A percentile compares a stretch with the other conserved stretches of the same genome.
phyloP scores from a whole-genome alignment of 2,113 vertebrate genomes.

The Pteropus alecto region DNA sequence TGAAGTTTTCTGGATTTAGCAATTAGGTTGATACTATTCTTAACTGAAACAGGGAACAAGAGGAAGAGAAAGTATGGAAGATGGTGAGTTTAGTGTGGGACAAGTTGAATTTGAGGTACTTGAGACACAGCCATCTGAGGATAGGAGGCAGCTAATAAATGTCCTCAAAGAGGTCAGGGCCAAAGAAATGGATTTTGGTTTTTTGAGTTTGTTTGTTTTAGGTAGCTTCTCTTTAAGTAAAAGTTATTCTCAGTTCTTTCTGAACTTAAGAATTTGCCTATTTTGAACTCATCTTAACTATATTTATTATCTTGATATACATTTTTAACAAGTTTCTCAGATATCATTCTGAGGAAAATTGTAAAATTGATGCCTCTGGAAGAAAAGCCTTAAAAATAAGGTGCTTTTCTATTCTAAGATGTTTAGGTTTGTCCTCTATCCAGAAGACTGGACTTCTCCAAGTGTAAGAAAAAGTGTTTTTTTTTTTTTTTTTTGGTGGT shows the following conservation, averaged over 20 bases:
- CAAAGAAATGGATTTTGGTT: not conserved
- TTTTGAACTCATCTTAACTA: not conserved
- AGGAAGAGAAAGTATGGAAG: not conserved
- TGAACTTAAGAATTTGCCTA: not conserved
- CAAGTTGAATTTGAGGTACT: not conserved
- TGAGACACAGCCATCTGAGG: not conserved
- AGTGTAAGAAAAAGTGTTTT: not conserved
- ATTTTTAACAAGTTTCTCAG: constrained; percentile 1
- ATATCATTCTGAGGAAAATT: not conserved
- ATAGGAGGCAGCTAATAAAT: not conserved
- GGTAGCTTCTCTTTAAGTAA: not conserved
- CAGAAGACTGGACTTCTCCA: not conserved
- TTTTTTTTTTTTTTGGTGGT: not conserved
- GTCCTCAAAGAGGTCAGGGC: not conserved
- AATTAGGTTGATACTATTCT: not conserved
- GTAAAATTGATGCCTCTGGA: not conserved
- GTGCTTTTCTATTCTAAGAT: not conserved
- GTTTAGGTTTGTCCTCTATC: not conserved
- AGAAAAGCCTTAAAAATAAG: not conserved
- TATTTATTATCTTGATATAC: not conserved
- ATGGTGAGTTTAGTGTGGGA: not conserved
- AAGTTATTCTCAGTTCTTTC: constrained; percentile 25
- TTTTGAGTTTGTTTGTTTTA: not conserved
- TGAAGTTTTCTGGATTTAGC: not conserved
- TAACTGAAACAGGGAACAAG: not conserved